Conservation (phyloP, 1,140 invertebrate genomes). For the Bombus consobrinus region DNA sequence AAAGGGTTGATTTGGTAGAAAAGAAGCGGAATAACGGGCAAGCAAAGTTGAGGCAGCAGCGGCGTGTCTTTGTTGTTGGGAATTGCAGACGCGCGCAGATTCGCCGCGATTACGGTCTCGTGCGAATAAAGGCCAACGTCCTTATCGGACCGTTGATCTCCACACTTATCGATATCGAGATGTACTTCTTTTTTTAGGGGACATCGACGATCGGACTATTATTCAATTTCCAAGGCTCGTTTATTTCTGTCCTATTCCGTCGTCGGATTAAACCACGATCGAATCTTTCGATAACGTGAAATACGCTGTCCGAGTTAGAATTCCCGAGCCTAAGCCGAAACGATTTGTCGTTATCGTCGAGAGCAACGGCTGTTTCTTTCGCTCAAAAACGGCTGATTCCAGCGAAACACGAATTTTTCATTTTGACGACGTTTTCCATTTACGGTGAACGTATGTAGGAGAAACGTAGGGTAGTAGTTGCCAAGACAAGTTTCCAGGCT, state of each 20-base stretch:
- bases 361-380: no score
- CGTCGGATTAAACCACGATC: no score
- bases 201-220: neutral
- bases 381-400: no score
- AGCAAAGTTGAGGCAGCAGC: neutral
- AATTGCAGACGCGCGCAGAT: constrained; percentile 44
- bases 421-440: no score
- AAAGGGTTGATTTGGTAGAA: constrained; percentile 1
- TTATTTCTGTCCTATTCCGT: neutral
- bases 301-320: no score
- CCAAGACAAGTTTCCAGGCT: no score
- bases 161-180: constrained; percentile 36
- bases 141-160: constrained; percentile 43
- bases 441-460: no score
- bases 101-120: constrained; percentile 18
- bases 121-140: constrained; percentile 43
- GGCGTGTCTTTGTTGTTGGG: neutral
- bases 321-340: no score
- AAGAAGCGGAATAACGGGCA: neutral
- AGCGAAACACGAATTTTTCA: no score
- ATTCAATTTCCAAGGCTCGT: neutral
- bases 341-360: no score
- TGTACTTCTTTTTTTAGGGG: constrained; percentile 6
- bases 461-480: no score
- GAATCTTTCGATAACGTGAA: no score